Evolutionary conservation across 2,113 vertebrate genomes (phyloP), one percentile per base, ranked within the genome.

Genomic region (Pontoporia blainvillei): DNA sequence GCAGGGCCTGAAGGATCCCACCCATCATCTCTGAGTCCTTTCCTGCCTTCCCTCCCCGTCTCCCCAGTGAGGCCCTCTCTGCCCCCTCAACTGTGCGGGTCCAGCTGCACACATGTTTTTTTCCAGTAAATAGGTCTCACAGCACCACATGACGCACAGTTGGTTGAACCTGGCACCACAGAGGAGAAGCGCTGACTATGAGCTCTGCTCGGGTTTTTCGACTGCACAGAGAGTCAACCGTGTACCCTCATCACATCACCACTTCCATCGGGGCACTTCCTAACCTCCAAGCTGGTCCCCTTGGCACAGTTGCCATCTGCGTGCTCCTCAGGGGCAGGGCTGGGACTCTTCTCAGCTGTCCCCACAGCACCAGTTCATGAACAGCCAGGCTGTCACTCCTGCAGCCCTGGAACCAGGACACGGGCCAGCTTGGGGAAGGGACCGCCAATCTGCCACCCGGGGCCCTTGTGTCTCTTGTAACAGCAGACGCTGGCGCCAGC

Each of bases 291-390:
- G 54, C 2, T 1, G 21, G 41, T 27, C 44, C 57, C 8, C 2
- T 2, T 36, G 3, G 34, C 31, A 64, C 10, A 39, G 0, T 3
- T 0, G 15, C 54, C 6, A 20, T 0, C 8, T 6, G 17, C 11
- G 57, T 52, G 23, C 4, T 34, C 31, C 31, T 0, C 13, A 4
- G n/a, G 15, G 25, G 10, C 73, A 12, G n/a, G 20, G 46, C 29
- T 17, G 41, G 29, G 31, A 15, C 41, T 86, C 29, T 8, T 29
- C 14, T 8, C 31, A 49, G 49, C n/a, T 39, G 8, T 5, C 9
- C 7, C 39, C 39, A 54, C 8, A 11, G 12, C 67, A 52, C 2
- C 14, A 7, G 2, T 18, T 18, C 52, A 2, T 2, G 2, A 17
- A 4, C 3, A 34, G 5, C 0, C 10, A 62, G 25, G 18, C 31